Conservation (phyloP, 2,888 invertebrate species). For the Cremastinae sp. region DNA sequence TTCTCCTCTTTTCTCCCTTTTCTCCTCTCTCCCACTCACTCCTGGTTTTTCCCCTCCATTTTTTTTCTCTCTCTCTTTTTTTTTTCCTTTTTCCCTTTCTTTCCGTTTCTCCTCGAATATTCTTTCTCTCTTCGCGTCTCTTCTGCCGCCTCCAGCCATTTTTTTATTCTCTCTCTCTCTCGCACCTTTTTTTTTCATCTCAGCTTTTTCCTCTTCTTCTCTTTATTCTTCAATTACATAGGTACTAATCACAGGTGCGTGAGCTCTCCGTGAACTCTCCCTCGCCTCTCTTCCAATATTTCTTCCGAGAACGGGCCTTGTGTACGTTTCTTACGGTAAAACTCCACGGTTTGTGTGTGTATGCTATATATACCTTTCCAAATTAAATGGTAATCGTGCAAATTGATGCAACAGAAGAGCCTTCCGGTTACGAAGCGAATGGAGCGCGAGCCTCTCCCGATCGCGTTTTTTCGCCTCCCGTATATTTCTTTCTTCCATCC, state of each 20-base stretch:
- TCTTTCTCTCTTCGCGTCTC: slow-evolving; percentile 5
- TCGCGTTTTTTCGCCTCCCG: neutral
- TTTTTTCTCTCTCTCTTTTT: slow-evolving; percentile 14
- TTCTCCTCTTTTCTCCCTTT: slow-evolving; percentile 19
- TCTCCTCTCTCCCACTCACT: slow-evolving; percentile 4
- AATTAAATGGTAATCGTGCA: slow-evolving; percentile 58
- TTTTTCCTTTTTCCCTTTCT: slow-evolving; percentile 12
- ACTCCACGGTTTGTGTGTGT: neutral
- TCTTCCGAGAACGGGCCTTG: slow-evolving; percentile 38
- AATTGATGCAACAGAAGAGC: slow-evolving; percentile 52
- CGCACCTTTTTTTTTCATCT: slow-evolving; percentile 23
- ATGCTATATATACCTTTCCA: slow-evolving; percentile 22
- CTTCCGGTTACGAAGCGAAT: slow-evolving; percentile 44
- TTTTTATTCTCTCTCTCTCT: slow-evolving; percentile 18
- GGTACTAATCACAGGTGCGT: slow-evolving; percentile 59
- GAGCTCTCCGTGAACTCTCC: slow-evolving; percentile 30
- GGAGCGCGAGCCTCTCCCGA: neutral
- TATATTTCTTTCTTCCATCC: neutral
- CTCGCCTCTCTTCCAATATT: slow-evolving; percentile 19
- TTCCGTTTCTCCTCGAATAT: neutral
- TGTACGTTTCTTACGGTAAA: slow-evolving; percentile 41
- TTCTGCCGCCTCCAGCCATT: neutral
- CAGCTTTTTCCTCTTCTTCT: neutral
- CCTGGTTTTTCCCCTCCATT: neutral
- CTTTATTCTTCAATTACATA: slow-evolving; percentile 26